Conservation (phyloP, 2,797 vertebrate genomes). For the Mormyrops boulengeri region DNA sequence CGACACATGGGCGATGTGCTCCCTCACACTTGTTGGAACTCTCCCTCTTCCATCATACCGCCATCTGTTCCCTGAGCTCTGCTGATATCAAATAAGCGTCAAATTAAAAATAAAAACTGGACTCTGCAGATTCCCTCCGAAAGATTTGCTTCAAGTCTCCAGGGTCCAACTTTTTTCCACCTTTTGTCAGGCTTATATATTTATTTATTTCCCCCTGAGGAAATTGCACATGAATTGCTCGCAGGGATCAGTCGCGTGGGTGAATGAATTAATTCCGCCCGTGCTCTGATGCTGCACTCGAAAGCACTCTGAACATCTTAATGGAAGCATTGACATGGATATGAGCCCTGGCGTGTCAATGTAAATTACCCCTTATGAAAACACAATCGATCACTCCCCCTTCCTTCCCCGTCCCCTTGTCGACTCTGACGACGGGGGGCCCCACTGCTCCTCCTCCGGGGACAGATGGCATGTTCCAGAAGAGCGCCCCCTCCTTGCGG, state of each 20-base stretch:
- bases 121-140: not conserved
- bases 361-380: constrained; percentile 27
- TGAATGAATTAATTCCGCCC: constrained; percentile 12
- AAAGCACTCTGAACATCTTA: constrained; percentile 17
- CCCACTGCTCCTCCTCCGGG: constrained; percentile 23
- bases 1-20: too few relatives aligned
- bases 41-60: not conserved
- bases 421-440: constrained; percentile 16
- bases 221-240: constrained; percentile 12
- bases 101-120: constrained; percentile 9
- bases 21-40: constrained; percentile 15
- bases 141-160: not conserved
- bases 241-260: constrained; percentile 16
- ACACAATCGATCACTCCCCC: constrained; percentile 27
- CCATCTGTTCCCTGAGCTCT: constrained; percentile 20
- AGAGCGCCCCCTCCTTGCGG: constrained; percentile 38
- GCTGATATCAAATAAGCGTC: not conserved
- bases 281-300: constrained; percentile 14
- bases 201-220: not conserved
- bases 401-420: not conserved
- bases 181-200: not conserved
- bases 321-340: constrained; percentile 18
- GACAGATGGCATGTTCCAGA: constrained; percentile 45
- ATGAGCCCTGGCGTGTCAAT: constrained; percentile 22
- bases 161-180: not conserved